Evolutionary conservation across 2,113 vertebrate genomes (phyloP).

Genomic region (Diadophis punctatus): DNA sequence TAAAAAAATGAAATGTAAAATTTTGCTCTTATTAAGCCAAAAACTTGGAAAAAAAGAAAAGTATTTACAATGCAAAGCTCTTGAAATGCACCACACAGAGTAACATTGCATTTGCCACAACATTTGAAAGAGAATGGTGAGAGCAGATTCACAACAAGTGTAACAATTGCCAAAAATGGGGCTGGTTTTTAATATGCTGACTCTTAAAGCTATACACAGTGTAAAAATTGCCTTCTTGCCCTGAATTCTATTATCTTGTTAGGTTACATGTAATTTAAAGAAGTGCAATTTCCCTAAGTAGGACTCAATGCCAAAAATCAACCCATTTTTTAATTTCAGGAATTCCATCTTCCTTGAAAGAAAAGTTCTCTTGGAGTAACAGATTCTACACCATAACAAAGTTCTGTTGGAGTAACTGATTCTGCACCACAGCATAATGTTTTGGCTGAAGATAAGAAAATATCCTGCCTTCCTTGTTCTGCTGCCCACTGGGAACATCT

Average conservation of each 20-base stretch:
- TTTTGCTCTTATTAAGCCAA: not conserved
- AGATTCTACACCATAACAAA: conserved; percentile 37
- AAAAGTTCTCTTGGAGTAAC: conserved; percentile 41
- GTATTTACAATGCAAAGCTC: not conserved
- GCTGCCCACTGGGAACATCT: not conserved
- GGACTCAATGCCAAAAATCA: not conserved
- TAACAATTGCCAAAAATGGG: conserved; percentile 5
- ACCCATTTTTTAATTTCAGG: conserved; percentile 14
- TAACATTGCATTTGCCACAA: not conserved
- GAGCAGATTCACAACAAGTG: not conserved
- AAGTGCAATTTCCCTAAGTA: not conserved
- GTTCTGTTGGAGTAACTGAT: conserved; percentile 3
- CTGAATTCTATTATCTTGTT: not conserved
- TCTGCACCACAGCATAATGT: conserved; percentile 40
- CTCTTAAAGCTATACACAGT: conserved; percentile 23
- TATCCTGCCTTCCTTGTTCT: conserved; percentile 11
- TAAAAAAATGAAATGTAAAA: not conserved
- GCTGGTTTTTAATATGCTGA: conserved; percentile 24
- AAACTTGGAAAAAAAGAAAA: not conserved
- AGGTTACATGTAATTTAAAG: not conserved
- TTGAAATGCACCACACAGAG: not conserved
- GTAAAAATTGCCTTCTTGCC: conserved; percentile 2
- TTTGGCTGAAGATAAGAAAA: conserved; percentile 35
- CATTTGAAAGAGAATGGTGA: conserved; percentile 13
- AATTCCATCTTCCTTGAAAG: conserved; percentile 27